Base-by-base conservation (phyloP, 2,888 invertebrate genomes). In the Gastracanthus pulcherrimus region DNA sequence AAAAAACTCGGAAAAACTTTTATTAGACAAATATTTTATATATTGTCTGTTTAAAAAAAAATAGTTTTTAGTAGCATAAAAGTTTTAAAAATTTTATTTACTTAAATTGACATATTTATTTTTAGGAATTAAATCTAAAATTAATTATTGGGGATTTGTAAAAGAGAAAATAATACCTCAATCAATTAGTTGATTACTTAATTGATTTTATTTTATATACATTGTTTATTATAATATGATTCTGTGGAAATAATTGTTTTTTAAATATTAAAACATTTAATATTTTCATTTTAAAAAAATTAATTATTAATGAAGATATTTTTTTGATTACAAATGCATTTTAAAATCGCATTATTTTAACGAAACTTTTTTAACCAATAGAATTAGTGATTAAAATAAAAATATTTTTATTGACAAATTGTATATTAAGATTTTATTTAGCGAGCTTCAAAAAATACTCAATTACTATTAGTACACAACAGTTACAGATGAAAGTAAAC, bases 391-490 rank as follows among this genome's bases (percentile, higher is more conserved):
- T 45, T 62, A 41, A n/a, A 76, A 41, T 69, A 36, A 70, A 76
- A 77, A 19, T 41, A 70, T 70, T n/a, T 58, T 70, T 62, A 51
- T 36, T 31, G 29, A 64, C 16, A 71, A 78, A 45, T 78, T 58
- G 41, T 79, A 72, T 60, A 67, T 76, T 78, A 71, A 51, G 7
- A 75, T 69, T 82, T 82, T 76, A 76, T 82, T 78, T 71, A 34
- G 23, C 60, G 66, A 78, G 55, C 38, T 71, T 79, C 58, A 71
- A 78, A 82, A 79, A 82, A 70, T 70, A 71, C 48, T 82, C 67
- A 76, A 76, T 76, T 31, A 67, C 75, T 76, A 79, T 79, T 79
- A 82, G 76, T 76, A 45, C 76, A 78, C 76, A 79, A 79, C 62
- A 79, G 51, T 66, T 79, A 76, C 71, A 76, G 74, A 71, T 45